These are phyloP conservation scores for Cairina moschata DNA, from an alignment of 2,113 vertebrate genomes.

Conservation along the genomic window DNA sequence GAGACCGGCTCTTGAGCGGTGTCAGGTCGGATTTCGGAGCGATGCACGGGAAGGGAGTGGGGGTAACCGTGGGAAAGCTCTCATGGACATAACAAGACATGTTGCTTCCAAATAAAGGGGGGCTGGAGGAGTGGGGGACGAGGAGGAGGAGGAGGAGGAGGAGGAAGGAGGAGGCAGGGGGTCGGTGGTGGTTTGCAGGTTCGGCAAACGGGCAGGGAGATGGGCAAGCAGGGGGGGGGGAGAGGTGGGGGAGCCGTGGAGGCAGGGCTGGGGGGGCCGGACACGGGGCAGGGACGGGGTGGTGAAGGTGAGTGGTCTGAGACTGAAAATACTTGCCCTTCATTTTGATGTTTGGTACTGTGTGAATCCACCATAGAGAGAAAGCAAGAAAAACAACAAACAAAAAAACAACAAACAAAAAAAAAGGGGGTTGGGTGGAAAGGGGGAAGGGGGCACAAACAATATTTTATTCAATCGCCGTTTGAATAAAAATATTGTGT, in stretches of 20 bases:
- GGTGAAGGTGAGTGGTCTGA: conserved; percentile 92
- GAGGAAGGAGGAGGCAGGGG: conserved; percentile 46
- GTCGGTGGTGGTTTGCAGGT: conserved; percentile 78
- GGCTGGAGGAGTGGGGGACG: conserved; percentile 57
- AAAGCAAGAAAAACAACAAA: conserved; percentile 98
- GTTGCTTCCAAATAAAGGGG: conserved; percentile 78
- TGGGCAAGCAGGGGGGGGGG: conserved; percentile 78
- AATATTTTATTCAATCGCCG: conserved; percentile 99
- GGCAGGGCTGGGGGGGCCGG: conserved; percentile 75
- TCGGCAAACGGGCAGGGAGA: conserved; percentile 79
- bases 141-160: conserved; percentile 48
- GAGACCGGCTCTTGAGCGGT: conserved; percentile 43
- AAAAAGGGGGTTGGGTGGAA: conserved; percentile 92
- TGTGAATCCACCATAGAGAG: conserved; percentile 99
- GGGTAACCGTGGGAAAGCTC: conserved; percentile 75
- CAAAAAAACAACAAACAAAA: conserved; percentile 90
- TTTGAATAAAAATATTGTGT: conserved; percentile 99
- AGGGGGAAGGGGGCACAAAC: conserved; percentile 95
- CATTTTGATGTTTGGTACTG: conserved; percentile 90
- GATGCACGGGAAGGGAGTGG: conserved; percentile 70
- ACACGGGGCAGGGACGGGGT: conserved; percentile 73
- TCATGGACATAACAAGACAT: conserved; percentile 85
- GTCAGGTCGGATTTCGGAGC: conserved; percentile 48
- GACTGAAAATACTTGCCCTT: conserved; percentile 99
- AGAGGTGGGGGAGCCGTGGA: conserved; percentile 69